Evolutionary conservation across 2,797 vertebrate genomes (phyloP).

Genomic region (Pipistrellus pygmaeus): DNA sequence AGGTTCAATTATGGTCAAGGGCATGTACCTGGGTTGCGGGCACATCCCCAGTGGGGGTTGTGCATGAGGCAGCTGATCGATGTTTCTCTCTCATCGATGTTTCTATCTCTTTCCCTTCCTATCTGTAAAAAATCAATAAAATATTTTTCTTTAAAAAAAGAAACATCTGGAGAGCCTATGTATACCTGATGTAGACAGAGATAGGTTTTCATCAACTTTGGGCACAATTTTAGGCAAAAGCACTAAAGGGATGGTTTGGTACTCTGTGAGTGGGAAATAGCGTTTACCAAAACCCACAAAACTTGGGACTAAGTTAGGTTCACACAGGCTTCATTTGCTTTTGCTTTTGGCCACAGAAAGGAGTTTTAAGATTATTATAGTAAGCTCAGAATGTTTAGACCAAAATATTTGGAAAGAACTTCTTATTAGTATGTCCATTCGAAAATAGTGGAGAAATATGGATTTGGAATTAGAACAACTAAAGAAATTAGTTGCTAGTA

Average conservation of each 20-base stretch:
- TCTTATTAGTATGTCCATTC: not conserved
- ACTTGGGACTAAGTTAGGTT: not conserved
- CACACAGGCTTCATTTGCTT: not conserved
- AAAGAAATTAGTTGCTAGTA: not conserved
- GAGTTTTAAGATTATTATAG: not conserved
- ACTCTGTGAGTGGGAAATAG: not conserved
- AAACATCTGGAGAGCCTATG: not conserved
- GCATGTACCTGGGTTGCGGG: too few species aligned
- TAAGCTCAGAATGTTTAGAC: not conserved
- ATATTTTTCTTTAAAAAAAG: too few species aligned
- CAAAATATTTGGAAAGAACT: not conserved
- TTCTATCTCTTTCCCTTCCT: too few species aligned
- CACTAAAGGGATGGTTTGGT: not conserved
- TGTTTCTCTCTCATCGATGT: too few species aligned
- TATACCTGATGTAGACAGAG: not conserved
- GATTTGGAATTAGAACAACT: not conserved
- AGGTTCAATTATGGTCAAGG: too few species aligned
- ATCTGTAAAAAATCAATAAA: too few species aligned
- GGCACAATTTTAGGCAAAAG: not conserved
- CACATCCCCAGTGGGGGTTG: too few species aligned
- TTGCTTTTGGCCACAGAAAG: not conserved
- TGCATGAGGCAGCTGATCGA: too few species aligned
- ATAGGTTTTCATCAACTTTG: not conserved
- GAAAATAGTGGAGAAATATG: slow-evolving; percentile 1
- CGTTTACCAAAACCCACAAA: not conserved